Percentiles rank a stretch among this genome's conserved stretches.
Conservation (phyloP, 2,797 vertebrate genomes). For the Diplodus sargus region DNA sequence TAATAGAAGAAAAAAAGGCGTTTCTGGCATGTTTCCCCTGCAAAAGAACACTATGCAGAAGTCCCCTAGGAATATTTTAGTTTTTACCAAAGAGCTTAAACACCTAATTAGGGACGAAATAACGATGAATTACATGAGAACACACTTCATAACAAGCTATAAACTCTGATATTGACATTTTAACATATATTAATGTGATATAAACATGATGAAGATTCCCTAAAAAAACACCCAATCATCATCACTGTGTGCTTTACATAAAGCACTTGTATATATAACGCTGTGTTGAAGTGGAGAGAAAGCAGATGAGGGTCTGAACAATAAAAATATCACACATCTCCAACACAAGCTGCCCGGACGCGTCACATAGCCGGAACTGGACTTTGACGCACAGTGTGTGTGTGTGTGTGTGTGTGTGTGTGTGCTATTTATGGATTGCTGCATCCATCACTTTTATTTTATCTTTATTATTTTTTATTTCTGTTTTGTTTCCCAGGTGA, state of each 20-base stretch:
- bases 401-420: background rate
- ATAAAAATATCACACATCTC: conserved; percentile 10
- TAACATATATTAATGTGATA: background rate
- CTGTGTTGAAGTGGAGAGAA: background rate
- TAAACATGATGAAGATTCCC: background rate
- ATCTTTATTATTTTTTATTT: background rate
- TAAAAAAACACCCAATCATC: background rate
- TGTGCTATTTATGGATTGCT: conserved; percentile 58
- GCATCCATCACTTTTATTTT: conserved; percentile 16
- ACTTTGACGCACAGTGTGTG: conserved; percentile 66
- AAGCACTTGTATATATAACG: background rate
- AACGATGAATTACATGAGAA: background rate
- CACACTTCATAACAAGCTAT: background rate
- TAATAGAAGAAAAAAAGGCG: background rate
- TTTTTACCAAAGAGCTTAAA: background rate
- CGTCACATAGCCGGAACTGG: conserved; percentile 58
- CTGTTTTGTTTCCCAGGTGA: conserved; percentile 7
- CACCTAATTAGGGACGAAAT: background rate
- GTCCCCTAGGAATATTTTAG: background rate
- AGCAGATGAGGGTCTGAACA: background rate
- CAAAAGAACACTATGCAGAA: background rate
- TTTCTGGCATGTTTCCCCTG: background rate
- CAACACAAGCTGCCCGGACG: conserved; percentile 34
- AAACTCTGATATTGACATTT: background rate
- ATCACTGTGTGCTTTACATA: too few species aligned